Base-by-base conservation (phyloP, 2,888 invertebrate genomes). In the Hemithea aestivaria region DNA sequence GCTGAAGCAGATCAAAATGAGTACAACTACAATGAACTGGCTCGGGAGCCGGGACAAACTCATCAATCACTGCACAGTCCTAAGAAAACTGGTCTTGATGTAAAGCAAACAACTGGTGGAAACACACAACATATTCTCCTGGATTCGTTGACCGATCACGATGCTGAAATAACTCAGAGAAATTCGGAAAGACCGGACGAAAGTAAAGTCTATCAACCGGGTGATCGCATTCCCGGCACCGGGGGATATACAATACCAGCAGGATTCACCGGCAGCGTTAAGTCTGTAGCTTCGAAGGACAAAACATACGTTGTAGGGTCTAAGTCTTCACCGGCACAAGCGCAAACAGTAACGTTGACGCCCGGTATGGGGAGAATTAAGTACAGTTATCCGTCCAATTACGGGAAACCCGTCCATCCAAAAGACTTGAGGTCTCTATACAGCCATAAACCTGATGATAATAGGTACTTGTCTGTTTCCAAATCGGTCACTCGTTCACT, bases 401-500 rank as follows among this genome's bases (percentile, higher is more conserved):
- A 73, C 37, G 58, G 62, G 2, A 75, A 60, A 55, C 73, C 63
- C 35, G 68, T 84, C 1, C 62, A 68, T 39, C 68, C 77, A 0
- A 82, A 76, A 48, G 71, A 83, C 54, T 61, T 85, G 28, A 69
- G 76, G 42, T 84, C 84, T 5, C 59, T 85, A 7, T 62, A 73
- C 35, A 60, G 66, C 45, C 45, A 63, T 1, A 76, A 72, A 50
- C 61, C 79, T 7, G 87, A 88, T 49, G 84, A 88, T n/a, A 91
- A 92, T 35, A 90, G 90, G 58, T 95, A 93, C 69, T 91, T 94
- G 2, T 93, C 95, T 0, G 91, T 94, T 3, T 93, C 94, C 1
- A 95, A 93, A 70, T 94, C 94, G 1, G 92, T 94, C 32, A 92
- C 94, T 0, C 93, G 94, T 4, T 91, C 91, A 56, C 79, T 93